A percentile compares a stretch with the other conserved stretches of the same genome.
phyloP scores from a whole-genome alignment of 2,113 vertebrate species.

The Semnornis frantzii region DNA sequence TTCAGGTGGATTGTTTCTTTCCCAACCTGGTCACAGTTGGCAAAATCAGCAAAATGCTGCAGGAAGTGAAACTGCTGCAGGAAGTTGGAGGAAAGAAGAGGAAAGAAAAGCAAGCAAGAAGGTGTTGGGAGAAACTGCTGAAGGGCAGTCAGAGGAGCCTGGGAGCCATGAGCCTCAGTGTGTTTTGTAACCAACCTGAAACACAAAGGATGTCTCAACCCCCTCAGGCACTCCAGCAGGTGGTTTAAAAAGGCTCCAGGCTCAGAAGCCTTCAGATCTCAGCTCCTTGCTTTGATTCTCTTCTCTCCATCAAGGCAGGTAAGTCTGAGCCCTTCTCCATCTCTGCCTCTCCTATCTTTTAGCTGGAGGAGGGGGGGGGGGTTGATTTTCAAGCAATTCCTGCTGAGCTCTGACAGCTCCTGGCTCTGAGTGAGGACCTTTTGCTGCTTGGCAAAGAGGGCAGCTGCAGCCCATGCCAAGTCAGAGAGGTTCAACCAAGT shows the following conservation, averaged over 20 bases:
- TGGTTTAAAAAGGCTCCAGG: background rate
- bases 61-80: background rate
- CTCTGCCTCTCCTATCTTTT: too few species aligned
- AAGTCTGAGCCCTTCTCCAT: background rate
- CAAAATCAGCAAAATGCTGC: background rate
- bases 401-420: background rate
- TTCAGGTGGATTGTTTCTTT: too few species aligned
- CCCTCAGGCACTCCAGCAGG: background rate
- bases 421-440: too few species aligned
- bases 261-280: background rate
- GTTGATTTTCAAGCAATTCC: background rate
- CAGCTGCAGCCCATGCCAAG: background rate
- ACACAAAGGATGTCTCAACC: background rate
- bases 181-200: background rate
- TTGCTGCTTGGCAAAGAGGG: background rate
- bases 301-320: background rate
- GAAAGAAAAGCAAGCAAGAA: background rate
- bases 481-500: background rate
- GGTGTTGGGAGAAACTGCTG: slow-evolving; percentile 19
- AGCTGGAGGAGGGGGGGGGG: fast-evolving
- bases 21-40: too few species aligned
- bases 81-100: background rate
- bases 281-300: background rate
- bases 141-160: background rate
- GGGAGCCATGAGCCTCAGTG: background rate